Evolutionary conservation across 1,140 invertebrate species (phyloP), one percentile per base, ranked within the genome.

Genomic region (Uloborus diversus): DNA sequence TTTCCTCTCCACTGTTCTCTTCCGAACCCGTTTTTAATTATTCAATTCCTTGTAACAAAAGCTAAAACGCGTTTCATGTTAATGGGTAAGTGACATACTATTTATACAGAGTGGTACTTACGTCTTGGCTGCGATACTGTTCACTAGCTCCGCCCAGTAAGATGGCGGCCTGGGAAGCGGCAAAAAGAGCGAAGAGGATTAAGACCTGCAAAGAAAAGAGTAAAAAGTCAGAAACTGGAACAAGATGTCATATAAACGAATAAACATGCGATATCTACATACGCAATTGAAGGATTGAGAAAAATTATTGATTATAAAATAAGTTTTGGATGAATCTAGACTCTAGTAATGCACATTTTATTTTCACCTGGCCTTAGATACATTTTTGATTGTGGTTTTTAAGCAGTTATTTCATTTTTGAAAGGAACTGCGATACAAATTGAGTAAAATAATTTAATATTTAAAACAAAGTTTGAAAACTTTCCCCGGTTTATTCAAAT

Each of bases 41-140:
- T n/a, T n/a, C n/a, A n/a, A n/a, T n/a, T n/a, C n/a, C n/a, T n/a
- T n/a, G n/a, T n/a, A n/a, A n/a, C n/a, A 42, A 42, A 9, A 42
- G 37, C 2, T 13, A 42, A 42, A 2, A 42, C 37, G 17, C 9
- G 2, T 17, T 1, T 42, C 0, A 42, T 42, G 17, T 1, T 13
- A 42, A 13, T 13, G 9, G 17, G 17, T 9, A 1, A 1, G 9
- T 9, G 0, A 17, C 2, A 42, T 42, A 42, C 9, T 13, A 42
- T 9, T 42, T 9, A 20, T 7, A 53, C 23, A 20, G 23, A 17
- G 5, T 53, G 7, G 17, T 81, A 69, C 80, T 81, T 64, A 81
- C 82, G 33, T 82, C 82, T 61, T 82, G 32, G 35, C 33, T 79
- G 32, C 82, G 51, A 57, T 66, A 78, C 17, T 82, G 80, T 23